Evolutionary conservation across 2,113 vertebrate species (phyloP).

Genomic region (Pantherophis guttatus): DNA sequence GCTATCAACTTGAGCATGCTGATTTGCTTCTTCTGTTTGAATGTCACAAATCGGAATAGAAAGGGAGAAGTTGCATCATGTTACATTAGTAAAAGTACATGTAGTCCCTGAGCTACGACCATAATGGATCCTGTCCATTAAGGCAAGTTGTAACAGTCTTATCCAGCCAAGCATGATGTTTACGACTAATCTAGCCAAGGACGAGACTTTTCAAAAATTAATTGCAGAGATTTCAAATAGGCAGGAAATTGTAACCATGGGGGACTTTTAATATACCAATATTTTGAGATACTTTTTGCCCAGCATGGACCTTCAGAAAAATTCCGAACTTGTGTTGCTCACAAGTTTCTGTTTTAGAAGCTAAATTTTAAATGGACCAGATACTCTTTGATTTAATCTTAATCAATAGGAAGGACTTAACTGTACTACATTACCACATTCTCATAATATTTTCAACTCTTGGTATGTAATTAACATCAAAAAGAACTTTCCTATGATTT

Average conservation of each 20-base stretch:
- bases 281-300: neutral
- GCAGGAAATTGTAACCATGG: neutral
- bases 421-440: neutral
- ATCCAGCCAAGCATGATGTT: neutral
- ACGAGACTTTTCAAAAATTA: neutral
- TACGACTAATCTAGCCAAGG: neutral
- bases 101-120: neutral
- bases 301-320: neutral
- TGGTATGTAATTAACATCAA: neutral
- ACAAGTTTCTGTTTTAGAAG: neutral
- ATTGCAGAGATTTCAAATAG: neutral
- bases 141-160: neutral
- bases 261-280: neutral
- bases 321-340: neutral
- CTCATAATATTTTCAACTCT: neutral
- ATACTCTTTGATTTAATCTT: neutral
- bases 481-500: neutral
- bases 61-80: neutral
- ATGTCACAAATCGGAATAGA: neutral
- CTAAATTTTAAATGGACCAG: neutral
- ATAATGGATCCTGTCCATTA: neutral
- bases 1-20: too few species aligned
- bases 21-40: neutral
- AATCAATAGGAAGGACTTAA: neutral
- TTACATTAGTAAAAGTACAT: neutral